Conservation (phyloP, 1,140 invertebrate genomes). For the Limonius californicus region DNA sequence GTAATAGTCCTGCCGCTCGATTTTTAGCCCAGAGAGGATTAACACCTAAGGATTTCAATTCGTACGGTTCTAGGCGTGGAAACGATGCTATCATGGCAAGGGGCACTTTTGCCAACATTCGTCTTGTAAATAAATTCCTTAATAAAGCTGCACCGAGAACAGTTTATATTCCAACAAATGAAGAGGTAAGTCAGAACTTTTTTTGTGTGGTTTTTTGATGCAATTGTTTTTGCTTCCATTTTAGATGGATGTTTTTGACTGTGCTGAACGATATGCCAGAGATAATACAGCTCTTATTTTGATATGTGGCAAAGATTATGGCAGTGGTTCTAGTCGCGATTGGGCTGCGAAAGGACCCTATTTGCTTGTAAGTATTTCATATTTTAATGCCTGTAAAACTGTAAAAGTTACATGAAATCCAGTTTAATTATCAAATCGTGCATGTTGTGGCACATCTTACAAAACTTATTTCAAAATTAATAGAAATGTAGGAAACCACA, state of each 20-base stretch:
- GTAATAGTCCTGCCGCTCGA: conserved; percentile 90
- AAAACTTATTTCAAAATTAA: too few species aligned
- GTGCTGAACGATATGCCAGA: conserved; percentile 77
- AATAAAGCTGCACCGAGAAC: conserved; percentile 81
- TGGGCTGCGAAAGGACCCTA: conserved; percentile 98
- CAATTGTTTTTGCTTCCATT: too few species aligned
- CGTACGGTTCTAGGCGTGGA: conserved; percentile 93
- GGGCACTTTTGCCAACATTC: conserved; percentile 98
- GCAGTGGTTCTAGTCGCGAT: conserved; percentile 92
- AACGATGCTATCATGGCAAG: conserved; percentile 96
- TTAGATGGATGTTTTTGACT: conserved; percentile 92
- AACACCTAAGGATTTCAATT: conserved; percentile 93
- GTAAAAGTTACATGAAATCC: too few species aligned
- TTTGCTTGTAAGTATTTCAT: conserved; percentile 75
- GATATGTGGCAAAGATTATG: conserved; percentile 96
- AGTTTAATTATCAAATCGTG: too few species aligned
- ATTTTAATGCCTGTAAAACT: too few species aligned
- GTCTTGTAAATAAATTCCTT: conserved; percentile 90
- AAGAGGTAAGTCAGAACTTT: conserved; percentile 76
- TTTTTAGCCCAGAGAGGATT: conserved; percentile 76
- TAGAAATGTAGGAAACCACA: too few species aligned
- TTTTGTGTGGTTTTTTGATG: conserved; percentile 1
- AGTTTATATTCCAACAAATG: conserved; percentile 79
- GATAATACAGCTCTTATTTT: conserved; percentile 76
- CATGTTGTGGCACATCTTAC: too few species aligned